A percentile compares a stretch with the other conserved stretches of the same genome.
phyloP scores from a whole-genome alignment of 2,113 vertebrate genomes.

The Crotophaga sulcirostris region DNA sequence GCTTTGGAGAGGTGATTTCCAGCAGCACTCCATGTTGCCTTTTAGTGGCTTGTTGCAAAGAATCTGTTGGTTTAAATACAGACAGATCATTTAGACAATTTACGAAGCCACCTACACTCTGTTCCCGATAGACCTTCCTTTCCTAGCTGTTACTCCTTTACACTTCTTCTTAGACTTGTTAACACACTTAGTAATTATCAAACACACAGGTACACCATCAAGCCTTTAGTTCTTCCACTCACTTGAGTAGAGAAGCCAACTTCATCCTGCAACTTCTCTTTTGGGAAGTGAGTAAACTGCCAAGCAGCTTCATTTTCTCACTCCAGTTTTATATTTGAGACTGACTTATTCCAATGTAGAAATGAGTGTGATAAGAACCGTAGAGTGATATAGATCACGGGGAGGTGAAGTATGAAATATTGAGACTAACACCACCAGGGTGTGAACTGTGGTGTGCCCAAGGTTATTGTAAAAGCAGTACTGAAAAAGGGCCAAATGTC shows the following conservation, averaged over 20 bases:
- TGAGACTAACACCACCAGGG: neutral
- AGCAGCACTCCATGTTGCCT: neutral
- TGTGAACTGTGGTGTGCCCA: neutral
- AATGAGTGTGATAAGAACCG: neutral
- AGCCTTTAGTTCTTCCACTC: neutral
- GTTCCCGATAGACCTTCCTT: neutral
- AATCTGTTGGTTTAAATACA: constrained; percentile 10
- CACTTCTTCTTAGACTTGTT: neutral
- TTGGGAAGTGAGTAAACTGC: neutral
- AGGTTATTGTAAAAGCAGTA: neutral
- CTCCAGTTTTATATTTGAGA: neutral
- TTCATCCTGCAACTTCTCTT: neutral
- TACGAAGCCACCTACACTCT: neutral
- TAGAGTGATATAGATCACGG: neutral
- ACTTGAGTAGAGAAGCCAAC: neutral
- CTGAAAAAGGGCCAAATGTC: neutral
- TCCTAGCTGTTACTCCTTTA: neutral
- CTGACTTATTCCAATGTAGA: neutral
- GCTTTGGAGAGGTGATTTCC: neutral
- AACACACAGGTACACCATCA: neutral
- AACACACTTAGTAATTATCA: neutral
- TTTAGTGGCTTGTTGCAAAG: neutral
- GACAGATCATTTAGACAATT: neutral
- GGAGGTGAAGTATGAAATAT: neutral
- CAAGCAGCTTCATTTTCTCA: neutral